A percentile compares a stretch with the other conserved stretches of the same genome.
These are phyloP conservation scores for Alentia gelatinosa DNA, from an alignment of 2,888 invertebrate genomes.

Conservation along the genomic window DNA sequence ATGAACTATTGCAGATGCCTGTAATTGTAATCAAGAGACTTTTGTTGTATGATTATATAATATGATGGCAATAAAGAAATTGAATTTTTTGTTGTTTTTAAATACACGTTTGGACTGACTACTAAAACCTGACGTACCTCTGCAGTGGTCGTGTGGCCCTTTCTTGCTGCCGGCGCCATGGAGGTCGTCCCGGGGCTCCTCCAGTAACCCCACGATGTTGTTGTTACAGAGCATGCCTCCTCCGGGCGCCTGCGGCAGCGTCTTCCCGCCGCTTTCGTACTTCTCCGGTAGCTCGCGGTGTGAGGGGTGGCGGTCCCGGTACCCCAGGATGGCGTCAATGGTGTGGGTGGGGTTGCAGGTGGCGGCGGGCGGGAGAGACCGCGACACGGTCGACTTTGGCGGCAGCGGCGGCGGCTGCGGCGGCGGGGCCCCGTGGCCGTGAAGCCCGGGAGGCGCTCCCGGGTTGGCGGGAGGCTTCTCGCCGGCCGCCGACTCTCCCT, in stretches of 20 bases:
- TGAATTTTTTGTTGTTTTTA: too few species aligned
- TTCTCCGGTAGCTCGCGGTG: background rate
- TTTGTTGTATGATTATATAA: too few species aligned
- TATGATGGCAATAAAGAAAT: too few species aligned
- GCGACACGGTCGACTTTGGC: background rate
- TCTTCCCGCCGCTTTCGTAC: background rate
- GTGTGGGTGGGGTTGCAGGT: conserved; percentile 48
- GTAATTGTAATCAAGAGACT: too few species aligned
- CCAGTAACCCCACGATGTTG: background rate
- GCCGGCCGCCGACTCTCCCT: background rate
- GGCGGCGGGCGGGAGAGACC: background rate
- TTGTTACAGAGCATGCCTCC: background rate
- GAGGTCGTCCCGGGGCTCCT: background rate
- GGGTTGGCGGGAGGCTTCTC: background rate
- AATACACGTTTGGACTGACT: too few species aligned
- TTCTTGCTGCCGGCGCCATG: background rate
- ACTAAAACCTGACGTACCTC: background rate
- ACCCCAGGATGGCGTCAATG: conserved; percentile 54
- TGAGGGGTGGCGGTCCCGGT: background rate
- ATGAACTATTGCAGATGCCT: too few species aligned
- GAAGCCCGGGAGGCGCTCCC: background rate
- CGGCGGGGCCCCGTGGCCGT: background rate
- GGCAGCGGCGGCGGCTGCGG: background rate
- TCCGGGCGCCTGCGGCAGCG: background rate
- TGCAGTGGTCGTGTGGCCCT: conserved; percentile 6